Base-by-base conservation (phyloP, 2,113 vertebrate genomes). In the Neogobius melanostomus region DNA sequence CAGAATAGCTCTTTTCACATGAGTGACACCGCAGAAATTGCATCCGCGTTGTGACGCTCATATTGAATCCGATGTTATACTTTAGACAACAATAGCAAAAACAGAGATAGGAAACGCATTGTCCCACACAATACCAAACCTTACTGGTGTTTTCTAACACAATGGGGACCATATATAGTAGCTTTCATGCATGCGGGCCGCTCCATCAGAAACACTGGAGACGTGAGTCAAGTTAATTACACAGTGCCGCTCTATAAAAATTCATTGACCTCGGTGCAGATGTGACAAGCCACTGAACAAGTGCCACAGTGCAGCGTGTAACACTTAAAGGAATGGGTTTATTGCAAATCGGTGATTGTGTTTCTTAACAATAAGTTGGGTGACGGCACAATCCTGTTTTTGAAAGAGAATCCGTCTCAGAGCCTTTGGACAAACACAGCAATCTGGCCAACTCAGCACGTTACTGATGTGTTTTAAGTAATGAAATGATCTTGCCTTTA, bases 221-320 rank as follows among this genome's bases (percentile, higher is more conserved):
- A 44, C 57, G 45, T 17, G 43, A 50, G 68, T 56, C 59, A 57
- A 68, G 14, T 61, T 75, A 69, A 76, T 80, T 72, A 70, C 54
- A 69, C 9, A 59, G 7, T 4, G 7, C 51, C 59, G 59, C 14
- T 54, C 49, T 60, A 47, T 47, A 71, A 66, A 21, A n/a, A 66
- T 11, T 21, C 12, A 44, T 11, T 69, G 64, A 76, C 59, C 62
- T 15, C 56, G 11, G 69, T 59, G 50, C 5, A 11, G 43, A 72
- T 53, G 14, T 15, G 53, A 63, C 4, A 64, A 66, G 59, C 8
- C 5, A n/a, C 7, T 54, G 47, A 59, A 59, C 17, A 49, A 14
- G 50, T 6, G 50, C 59, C 64, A 73, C 77, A 71, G 69, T 21
- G n/a, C 56, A 59, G 42, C 42, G 42, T 59, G 56, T 14, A 59